Evolutionary conservation across 2,797 vertebrate species (phyloP), one percentile per base, ranked within the genome.

Genomic region (Ambastaia sidthimunki): DNA sequence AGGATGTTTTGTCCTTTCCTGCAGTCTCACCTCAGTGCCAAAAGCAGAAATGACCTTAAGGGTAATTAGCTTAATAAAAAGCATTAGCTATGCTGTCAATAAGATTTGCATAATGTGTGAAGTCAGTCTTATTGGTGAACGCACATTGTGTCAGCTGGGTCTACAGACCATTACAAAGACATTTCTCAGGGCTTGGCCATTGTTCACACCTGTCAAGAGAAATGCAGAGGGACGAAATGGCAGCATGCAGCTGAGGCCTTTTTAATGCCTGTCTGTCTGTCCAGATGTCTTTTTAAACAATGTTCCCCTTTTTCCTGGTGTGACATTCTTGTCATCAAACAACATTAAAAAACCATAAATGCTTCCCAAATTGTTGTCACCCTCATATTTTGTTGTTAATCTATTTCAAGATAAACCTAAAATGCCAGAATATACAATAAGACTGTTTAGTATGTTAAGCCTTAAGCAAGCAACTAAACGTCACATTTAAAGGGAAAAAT

Each of bases 41-140:
- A 21, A 85, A 85, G 87, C 75, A 87, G 83, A 88, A 89, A 84
- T 94, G 89, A 92, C 92, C 90, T 91, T 77, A 74, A 86, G 87
- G 85, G 55, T 89, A 92, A 93, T 93, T 90, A 89, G 85, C 88
- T 86, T 91, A 90, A 93, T 92, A 91, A 94, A 78, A 92, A 92
- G 87, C 90, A 90, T 93, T 91, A 87, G 91, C 87, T 91, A 86
- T 88, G 92, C 93, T 91, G 92, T 93, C 92, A 91, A 92, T 93
- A 92, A 85, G 86, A 93, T 93, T 93, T 89, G 87, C 90, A 89
- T 91, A 92, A 93, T 86, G 86, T 88, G 89, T 80, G 70, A 89
- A 88, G 84, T 85, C 87, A 82, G 86, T 81, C 86, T 90, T 71
- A 84, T 84, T 89, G 81, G 86, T 83, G 86, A 87, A 89, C 85